Conservation (phyloP, 2,113 vertebrate genomes). For the Equus quagga region DNA sequence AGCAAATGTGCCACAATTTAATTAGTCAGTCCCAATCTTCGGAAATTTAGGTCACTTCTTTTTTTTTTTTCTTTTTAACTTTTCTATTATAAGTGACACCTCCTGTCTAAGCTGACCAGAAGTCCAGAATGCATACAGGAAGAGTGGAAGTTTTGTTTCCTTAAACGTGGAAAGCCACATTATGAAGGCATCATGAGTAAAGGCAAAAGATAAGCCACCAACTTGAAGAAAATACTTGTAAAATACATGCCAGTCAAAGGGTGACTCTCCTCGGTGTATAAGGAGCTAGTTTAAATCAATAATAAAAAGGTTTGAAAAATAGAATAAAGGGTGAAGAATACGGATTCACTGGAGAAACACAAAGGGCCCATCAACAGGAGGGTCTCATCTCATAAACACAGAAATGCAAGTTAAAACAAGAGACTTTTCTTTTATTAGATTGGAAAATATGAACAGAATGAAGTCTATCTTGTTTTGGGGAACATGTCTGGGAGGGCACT, state of each 20-base stretch:
- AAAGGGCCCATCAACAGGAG: fast-evolving
- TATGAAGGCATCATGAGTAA: fast-evolving
- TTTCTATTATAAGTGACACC: not conserved
- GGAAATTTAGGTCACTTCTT: constrained; percentile 20
- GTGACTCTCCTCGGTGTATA: not conserved
- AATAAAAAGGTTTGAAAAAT: not conserved
- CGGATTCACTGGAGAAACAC: not conserved
- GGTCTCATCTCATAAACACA: not conserved
- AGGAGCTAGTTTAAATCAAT: not conserved
- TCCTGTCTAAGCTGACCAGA: not conserved
- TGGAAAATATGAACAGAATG: not conserved
- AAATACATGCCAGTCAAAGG: not conserved
- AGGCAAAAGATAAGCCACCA: not conserved
- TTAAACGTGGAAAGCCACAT: fast-evolving
- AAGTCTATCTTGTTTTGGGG: not conserved
- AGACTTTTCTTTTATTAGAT: fast-evolving
- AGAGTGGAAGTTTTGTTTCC: not conserved
- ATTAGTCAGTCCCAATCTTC: not conserved
- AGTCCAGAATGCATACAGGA: not conserved
- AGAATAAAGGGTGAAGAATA: not conserved
- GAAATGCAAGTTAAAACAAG: not conserved
- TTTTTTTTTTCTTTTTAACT: not conserved
- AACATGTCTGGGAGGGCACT: not conserved
- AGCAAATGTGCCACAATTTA: not conserved
- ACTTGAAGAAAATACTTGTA: not conserved